Conservation (phyloP, 2,113 vertebrate genomes). For the Hippocampus guttulatus region DNA sequence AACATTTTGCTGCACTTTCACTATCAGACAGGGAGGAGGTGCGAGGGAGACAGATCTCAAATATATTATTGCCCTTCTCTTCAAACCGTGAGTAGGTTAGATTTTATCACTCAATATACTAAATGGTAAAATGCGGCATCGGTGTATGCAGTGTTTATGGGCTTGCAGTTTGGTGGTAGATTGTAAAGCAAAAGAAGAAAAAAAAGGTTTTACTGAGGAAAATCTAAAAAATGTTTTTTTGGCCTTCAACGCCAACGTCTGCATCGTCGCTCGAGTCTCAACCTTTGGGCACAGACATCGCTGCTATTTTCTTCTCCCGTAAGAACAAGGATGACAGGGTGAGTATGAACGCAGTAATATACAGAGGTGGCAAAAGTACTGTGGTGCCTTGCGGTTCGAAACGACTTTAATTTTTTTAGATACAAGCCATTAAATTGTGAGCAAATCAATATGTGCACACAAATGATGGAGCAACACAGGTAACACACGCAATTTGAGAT, state of each 20-base stretch:
- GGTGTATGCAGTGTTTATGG: background rate
- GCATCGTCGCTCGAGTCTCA: constrained; percentile 37
- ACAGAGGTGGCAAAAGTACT: background rate
- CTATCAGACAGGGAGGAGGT: constrained; percentile 4
- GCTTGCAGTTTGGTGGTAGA: background rate
- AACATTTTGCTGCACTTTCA: constrained; percentile 23
- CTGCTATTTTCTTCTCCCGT: constrained; percentile 10
- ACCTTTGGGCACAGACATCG: constrained; percentile 30
- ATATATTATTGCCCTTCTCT: constrained; percentile 3
- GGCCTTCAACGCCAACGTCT: constrained; percentile 41
- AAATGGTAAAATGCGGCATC: background rate
- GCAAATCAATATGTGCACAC: too few species aligned
- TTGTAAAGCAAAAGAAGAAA: background rate
- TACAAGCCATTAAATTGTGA: too few species aligned
- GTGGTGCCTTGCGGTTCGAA: too few species aligned
- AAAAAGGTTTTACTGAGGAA: background rate
- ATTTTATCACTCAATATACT: background rate
- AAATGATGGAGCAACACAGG: too few species aligned
- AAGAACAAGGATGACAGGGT: background rate
- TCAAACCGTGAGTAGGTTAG: background rate
- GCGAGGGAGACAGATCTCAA: background rate
- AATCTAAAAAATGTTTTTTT: background rate
- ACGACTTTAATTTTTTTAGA: too few species aligned
- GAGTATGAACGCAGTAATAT: constrained; percentile 10
- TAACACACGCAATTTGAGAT: too few species aligned